These are phyloP conservation scores for Baryphthengus martii DNA, from an alignment of 2,113 vertebrate genomes.

Conservation along the genomic window DNA sequence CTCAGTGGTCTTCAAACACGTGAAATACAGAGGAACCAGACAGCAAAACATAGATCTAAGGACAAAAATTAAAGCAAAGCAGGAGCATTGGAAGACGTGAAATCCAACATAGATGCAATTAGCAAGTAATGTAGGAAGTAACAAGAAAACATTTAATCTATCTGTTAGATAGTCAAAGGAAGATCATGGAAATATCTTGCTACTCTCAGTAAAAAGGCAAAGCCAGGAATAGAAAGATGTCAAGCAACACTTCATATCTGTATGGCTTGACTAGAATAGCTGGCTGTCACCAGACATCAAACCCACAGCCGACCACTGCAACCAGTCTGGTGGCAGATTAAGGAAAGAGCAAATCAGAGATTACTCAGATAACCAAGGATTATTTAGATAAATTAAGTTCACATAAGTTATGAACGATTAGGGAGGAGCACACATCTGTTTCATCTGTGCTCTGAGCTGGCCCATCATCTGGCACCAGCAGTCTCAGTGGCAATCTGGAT, in stretches of 20 bases:
- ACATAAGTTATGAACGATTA: background rate
- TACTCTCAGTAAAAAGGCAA: background rate
- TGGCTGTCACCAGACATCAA: background rate
- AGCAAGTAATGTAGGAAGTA: background rate
- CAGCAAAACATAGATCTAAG: background rate
- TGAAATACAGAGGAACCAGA: no score
- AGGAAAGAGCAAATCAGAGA: background rate
- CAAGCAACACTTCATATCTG: background rate
- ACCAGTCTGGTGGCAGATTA: background rate
- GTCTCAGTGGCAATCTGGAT: background rate
- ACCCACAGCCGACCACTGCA: background rate
- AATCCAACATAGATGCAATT: background rate
- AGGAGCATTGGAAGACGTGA: background rate
- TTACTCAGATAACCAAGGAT: background rate
- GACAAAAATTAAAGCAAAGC: background rate
- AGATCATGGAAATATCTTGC: background rate
- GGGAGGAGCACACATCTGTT: background rate
- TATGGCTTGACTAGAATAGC: background rate
- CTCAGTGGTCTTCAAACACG: no score
- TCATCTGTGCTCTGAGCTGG: background rate
- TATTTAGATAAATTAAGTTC: background rate
- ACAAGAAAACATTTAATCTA: background rate
- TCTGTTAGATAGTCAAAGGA: background rate
- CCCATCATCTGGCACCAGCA: fast-evolving
- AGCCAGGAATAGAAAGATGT: background rate